These are phyloP conservation scores for Poeciliopsis turneri DNA, from an alignment of 2,797 vertebrate genomes.

Conservation along the genomic window DNA sequence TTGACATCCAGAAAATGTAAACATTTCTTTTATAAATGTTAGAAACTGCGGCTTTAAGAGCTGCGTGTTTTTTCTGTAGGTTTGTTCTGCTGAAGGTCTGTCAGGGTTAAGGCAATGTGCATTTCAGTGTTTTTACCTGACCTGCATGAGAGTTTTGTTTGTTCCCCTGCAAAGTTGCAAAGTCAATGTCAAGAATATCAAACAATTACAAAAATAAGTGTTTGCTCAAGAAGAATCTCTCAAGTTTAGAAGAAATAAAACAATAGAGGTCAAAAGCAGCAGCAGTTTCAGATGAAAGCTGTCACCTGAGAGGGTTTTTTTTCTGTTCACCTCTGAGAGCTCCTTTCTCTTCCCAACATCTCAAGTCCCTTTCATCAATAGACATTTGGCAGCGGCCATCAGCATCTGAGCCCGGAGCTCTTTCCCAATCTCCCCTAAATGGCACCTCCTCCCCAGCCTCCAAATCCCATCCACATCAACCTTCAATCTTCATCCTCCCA, in stretches of 20 bases:
- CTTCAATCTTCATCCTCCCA: conserved; percentile 78
- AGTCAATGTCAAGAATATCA: not conserved
- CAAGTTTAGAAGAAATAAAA: conserved; percentile 17
- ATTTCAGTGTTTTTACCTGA: not conserved
- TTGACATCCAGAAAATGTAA: too few relatives aligned
- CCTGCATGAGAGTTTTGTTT: not conserved
- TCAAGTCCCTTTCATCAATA: conserved; percentile 49
- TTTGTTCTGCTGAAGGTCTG: not conserved
- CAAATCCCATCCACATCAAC: conserved; percentile 71
- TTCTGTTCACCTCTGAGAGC: conserved; percentile 45
- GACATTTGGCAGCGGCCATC: conserved; percentile 53
- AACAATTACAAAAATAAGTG: not conserved
- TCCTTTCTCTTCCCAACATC: conserved; percentile 27
- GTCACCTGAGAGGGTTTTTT: conserved; percentile 34
- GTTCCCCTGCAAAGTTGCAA: not conserved
- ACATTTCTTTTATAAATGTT: too few relatives aligned
- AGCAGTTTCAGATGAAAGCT: not conserved
- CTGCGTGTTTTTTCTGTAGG: not conserved
- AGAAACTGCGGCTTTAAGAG: too few relatives aligned
- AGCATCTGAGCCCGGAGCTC: conserved; percentile 50
- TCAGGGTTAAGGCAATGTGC: not conserved
- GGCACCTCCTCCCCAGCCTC: conserved; percentile 43
- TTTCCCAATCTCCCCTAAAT: conserved; percentile 57
- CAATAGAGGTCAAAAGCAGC: conserved; percentile 45
- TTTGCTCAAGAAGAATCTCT: conserved; percentile 18